Evolutionary conservation across 2,888 invertebrate genomes (phyloP), one percentile per base, ranked within the genome.

Genomic region (Zootermopsis nevadensis): DNA sequence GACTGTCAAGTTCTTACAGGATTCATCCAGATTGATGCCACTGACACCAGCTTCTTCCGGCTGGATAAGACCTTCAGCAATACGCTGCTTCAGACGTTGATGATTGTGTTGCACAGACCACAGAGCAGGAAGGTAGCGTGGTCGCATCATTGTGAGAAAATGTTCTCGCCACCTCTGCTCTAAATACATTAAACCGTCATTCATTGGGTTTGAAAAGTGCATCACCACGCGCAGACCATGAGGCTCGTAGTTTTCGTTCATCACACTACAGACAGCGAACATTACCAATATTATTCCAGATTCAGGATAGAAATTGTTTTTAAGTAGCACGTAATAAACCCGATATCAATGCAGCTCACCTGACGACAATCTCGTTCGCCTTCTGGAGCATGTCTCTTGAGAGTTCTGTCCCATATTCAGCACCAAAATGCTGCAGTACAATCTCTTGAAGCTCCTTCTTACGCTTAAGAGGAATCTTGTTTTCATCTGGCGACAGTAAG

Each of bases 91-190:
- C 55, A 87, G 35, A 91, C 93, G 92, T 87, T 94, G 91, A 86
- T 93, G 93, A 88, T 93, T 93, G 88, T 95, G 94, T 86, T 92
- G 93, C 33, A 95, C 90, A 38, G 95, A 95, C 97, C 97, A 97
- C 80, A 94, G 89, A 1, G 91, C 89, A 0, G 96, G 96, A 88
- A 97, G 90, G 89, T 90, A 92, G 85, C 91, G 89, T 0, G 96
- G 96, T 80, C 92, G 88, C 96, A 96, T 96, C 1, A 91, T 91
- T 0, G 90, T 88, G 2, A 97, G 87, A 88, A 97, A 97, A 88
- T 96, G 95, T 86, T 93, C 90, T 19, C 96, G 89, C 96, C 96
- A 97, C 84, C 93, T 86, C 86, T 91, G 92, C 88, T 97, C 96
- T 81, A 97, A 90, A 76, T 91, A 90, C 3, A 94, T 89, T 27